Evolutionary conservation across 64 coral and sea anemone genomes (phyloP).

Genomic region (Montipora cactus): DNA sequence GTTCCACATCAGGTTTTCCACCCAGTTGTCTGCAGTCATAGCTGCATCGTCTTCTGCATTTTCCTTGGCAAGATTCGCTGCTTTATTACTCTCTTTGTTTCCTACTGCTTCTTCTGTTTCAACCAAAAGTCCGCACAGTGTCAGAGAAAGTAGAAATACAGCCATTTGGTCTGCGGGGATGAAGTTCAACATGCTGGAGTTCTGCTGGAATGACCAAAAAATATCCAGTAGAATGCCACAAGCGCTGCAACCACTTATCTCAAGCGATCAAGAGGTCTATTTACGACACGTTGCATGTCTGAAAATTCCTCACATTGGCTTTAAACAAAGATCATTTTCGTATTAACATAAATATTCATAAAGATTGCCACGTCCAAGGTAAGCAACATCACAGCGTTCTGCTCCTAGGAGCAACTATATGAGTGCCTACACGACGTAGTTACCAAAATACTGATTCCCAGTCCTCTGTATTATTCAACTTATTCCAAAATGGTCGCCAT

Average conservation of each 20-base stretch:
- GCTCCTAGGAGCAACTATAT: too few relatives aligned
- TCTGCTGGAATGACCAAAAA: neutral
- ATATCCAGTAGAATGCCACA: too few relatives aligned
- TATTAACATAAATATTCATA: conserved; percentile 35
- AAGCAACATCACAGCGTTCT: too few relatives aligned
- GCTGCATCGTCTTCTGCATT: neutral
- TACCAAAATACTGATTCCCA: too few relatives aligned
- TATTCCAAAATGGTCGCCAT: too few relatives aligned
- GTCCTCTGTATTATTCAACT: too few relatives aligned
- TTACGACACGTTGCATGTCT: neutral
- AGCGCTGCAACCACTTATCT: neutral
- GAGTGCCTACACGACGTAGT: too few relatives aligned
- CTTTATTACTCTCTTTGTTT: neutral
- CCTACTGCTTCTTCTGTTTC: neutral
- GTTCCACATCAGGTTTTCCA: conserved; percentile 84
- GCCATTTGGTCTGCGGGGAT: neutral
- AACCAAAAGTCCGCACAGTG: neutral
- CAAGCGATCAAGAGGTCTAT: neutral
- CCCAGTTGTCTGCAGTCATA: conserved; percentile 62
- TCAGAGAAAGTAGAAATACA: neutral
- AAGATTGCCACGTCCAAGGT: conserved; percentile 5
- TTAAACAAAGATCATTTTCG: neutral
- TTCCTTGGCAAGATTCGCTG: neutral
- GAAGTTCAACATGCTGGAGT: conserved; percentile 1
- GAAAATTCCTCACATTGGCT: neutral